phyloP scores from a whole-genome alignment of 2,797 vertebrate genomes.

The Hydrolagus colliei region DNA sequence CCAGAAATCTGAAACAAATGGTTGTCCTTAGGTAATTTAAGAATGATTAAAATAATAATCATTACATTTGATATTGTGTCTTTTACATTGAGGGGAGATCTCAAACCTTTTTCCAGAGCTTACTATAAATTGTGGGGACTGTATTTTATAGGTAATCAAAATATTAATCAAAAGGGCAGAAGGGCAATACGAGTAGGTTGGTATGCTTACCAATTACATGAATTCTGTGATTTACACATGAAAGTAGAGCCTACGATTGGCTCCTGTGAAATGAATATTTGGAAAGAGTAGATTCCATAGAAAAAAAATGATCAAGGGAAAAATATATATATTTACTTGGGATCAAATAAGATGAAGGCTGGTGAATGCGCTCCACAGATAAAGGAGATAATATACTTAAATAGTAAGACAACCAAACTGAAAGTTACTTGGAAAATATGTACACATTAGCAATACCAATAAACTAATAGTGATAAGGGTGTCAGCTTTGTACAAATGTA shows the following conservation, averaged over 20 bases:
- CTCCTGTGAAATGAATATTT: not conserved
- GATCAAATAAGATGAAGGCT: not conserved
- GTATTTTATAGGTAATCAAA: no score
- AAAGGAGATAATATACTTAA: not conserved
- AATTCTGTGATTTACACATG: not conserved
- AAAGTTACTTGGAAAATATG: not conserved
- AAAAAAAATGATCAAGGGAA: not conserved
- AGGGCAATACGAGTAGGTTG: not conserved
- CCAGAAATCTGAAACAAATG: not conserved
- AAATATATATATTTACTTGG: not conserved
- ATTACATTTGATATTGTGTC: no score
- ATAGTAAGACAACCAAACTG: not conserved
- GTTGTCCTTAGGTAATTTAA: not conserved
- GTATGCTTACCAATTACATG: not conserved
- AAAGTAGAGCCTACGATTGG: not conserved
- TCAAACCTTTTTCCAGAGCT: no score
- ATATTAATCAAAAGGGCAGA: not conserved
- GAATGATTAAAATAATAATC: no score
- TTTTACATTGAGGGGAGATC: no score
- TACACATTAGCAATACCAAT: no score
- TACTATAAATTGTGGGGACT: no score
- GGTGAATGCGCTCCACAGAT: not conserved
- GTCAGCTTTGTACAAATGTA: no score
- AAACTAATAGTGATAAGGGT: not conserved
- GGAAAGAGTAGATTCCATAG: not conserved